Conservation (phyloP, 1,140 invertebrate species). For the Globodera ellingtonae region DNA sequence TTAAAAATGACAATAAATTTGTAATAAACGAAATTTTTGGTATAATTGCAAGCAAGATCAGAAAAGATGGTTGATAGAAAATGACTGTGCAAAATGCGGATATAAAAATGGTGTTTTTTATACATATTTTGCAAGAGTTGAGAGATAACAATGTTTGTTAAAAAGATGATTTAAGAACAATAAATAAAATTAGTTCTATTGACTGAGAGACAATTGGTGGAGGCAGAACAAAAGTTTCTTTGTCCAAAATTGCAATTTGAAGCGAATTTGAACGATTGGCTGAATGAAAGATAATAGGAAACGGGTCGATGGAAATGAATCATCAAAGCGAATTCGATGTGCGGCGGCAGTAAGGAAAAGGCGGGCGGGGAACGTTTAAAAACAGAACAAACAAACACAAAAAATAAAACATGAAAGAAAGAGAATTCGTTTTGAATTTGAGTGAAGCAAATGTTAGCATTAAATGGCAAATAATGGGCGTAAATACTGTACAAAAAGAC, state of each 20-base stretch:
- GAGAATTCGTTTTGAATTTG: background rate
- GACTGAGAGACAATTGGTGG: too few species aligned
- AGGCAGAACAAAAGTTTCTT: background rate
- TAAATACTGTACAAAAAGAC: background rate
- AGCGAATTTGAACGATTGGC: background rate
- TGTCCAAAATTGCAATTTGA: background rate
- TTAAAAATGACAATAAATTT: too few species aligned
- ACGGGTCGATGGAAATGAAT: background rate
- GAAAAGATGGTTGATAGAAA: too few species aligned
- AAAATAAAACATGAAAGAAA: background rate
- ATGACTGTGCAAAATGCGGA: too few species aligned
- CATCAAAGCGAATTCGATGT: background rate
- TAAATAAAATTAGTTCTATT: too few species aligned
- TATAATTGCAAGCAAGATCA: too few species aligned
- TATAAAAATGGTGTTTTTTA: too few species aligned
- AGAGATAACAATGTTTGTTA: too few species aligned
- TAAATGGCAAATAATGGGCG: background rate
- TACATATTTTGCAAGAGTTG: too few species aligned
- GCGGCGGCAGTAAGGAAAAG: conserved; percentile 8
- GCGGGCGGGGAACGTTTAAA: background rate
- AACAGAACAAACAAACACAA: background rate
- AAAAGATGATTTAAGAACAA: too few species aligned
- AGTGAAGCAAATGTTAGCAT: background rate
- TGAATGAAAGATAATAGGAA: background rate
- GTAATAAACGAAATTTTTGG: too few species aligned